Base-by-base conservation (phyloP, 2,797 vertebrate genomes). In the Gobionotothen gibberifrons region DNA sequence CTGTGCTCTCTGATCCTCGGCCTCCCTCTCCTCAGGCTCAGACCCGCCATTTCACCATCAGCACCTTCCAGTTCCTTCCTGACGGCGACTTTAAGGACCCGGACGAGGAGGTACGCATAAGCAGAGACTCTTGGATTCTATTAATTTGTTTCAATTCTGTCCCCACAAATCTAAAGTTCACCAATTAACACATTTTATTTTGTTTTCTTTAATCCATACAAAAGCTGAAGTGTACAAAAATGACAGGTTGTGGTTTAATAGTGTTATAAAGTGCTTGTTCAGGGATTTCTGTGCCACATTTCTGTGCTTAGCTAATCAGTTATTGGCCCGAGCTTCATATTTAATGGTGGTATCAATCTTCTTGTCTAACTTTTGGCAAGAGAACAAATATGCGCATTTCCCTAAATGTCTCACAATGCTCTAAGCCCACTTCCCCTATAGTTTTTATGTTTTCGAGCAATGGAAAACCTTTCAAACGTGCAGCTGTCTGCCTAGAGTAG, bases 31-130 rank as follows among this genome's bases (percentile, higher is more conserved):
- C 86, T 19, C 80, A 48, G 22, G 87, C 81, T 81, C 94, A 95
- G 19, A 93, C 81, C 8, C 91, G 93, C 8, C 89, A 93, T 58
- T 95, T 95, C 86, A 93, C 90, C 5, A 81, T 95, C 76, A 91
- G 69, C 59, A 94, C 94, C 16, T 96, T 96, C 80, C 93, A 94
- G 88, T 95, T 95, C 74, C 91, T 95, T 53, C 80, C 87, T 39
- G 84, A 83, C 47, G 86, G 55, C 1, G 85, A 89, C 19, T 70
- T 82, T 22, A 66, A 85, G 69, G 85, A 90, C 49, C 65, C 22
- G 2, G 74, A 93, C 2, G 93, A 94, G 69, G 94, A 95, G 92
- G 94, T 95, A 76, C 79, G 77, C 13, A 71, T 52, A 14, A 71
- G 6, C 3, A 36, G 5, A 42, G 7, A 12, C 42, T 21, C 5